phyloP scores from a whole-genome alignment of 1,140 invertebrate species.

The Neoseiulus cucumeris region DNA sequence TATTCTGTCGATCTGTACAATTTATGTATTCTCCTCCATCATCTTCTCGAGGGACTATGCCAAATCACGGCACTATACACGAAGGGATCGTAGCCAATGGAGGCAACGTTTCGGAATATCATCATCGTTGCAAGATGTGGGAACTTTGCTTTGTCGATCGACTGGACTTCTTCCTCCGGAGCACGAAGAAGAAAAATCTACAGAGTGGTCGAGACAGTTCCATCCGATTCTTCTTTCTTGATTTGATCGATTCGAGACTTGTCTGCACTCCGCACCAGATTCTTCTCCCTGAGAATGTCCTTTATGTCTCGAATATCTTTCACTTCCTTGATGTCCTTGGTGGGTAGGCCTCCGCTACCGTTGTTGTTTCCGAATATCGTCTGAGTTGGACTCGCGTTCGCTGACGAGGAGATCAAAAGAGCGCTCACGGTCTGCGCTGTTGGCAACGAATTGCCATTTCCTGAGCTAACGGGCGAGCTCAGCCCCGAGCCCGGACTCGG shows the following conservation, averaged over 20 bases:
- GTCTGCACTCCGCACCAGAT: background rate
- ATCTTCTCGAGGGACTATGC: background rate
- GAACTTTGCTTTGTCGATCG: background rate
- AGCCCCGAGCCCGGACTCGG: background rate
- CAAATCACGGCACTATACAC: background rate
- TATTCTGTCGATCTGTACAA: background rate
- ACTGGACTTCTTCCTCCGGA: background rate
- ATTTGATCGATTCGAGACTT: background rate
- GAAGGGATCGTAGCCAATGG: background rate
- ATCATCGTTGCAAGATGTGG: background rate
- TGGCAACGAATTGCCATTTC: background rate
- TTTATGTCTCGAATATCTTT: constrained; percentile 9
- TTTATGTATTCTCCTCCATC: background rate
- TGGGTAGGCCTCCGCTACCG: background rate
- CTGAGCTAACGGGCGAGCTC: background rate
- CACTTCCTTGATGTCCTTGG: constrained; percentile 3
- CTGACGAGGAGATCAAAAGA: background rate
- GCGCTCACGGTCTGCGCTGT: background rate
- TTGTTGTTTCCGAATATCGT: constrained; percentile 2
- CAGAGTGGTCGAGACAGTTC: background rate
- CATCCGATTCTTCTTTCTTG: background rate
- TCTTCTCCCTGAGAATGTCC: background rate
- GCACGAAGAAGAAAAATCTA: background rate
- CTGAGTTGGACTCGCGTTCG: background rate
- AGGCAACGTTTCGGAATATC: background rate